Conservation (phyloP, 2,888 invertebrate genomes). For the Anorthoa munda region DNA sequence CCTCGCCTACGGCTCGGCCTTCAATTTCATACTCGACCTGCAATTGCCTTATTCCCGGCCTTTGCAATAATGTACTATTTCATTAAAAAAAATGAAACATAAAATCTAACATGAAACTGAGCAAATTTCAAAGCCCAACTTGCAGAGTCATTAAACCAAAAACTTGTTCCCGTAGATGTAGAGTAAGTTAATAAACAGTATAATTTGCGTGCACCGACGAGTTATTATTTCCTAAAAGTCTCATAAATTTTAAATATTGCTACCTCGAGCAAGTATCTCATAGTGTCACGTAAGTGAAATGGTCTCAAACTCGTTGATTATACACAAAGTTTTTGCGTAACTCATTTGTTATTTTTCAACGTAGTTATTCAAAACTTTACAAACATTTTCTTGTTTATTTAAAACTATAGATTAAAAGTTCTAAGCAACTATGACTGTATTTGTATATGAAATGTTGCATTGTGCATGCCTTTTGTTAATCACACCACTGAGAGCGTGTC, state of each 20-base stretch:
- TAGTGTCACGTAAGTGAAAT: constrained; percentile 43
- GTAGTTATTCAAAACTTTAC: background rate
- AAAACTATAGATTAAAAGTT: no score
- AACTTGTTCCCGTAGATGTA: constrained; percentile 36
- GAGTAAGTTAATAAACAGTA: constrained; percentile 55
- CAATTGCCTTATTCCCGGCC: no score
- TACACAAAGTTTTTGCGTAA: constrained; percentile 21
- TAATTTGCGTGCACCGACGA: constrained; percentile 43
- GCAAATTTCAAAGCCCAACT: constrained; percentile 19
- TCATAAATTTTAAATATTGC: constrained; percentile 59
- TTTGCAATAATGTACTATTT: no score
- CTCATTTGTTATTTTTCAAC: background rate
- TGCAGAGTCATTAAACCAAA: constrained; percentile 22
- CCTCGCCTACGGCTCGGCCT: no score
- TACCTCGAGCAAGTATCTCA: constrained; percentile 31
- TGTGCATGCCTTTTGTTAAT: no score
- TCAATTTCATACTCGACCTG: no score
- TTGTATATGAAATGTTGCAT: no score
- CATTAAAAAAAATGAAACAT: no score
- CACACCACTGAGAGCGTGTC: no score
- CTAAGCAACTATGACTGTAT: no score
- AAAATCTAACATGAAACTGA: background rate
- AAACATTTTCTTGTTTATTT: background rate
- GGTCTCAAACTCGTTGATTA: constrained; percentile 19
- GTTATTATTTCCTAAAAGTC: constrained; percentile 53